Evolutionary conservation across 2,888 invertebrate genomes (phyloP).

Genomic region (Lamellibrachia satsuma): DNA sequence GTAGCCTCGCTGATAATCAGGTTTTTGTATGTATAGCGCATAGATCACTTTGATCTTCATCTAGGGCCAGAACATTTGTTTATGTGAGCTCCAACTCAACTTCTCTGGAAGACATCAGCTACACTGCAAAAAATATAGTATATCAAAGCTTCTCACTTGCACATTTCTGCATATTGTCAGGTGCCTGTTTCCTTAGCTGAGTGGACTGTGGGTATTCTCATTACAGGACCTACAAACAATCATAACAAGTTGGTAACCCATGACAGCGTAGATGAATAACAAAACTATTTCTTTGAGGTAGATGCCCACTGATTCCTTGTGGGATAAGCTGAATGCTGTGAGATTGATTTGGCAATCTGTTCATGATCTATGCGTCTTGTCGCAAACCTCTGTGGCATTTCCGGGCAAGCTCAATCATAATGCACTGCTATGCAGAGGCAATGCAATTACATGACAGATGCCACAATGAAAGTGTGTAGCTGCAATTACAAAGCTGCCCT

Average conservation of each 20-base stretch:
- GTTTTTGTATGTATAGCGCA: too few species aligned
- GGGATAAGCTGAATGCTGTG: background rate
- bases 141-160: background rate
- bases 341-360: background rate
- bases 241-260: background rate
- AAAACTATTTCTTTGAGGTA: background rate
- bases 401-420: background rate
- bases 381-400: background rate
- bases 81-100: too few species aligned
- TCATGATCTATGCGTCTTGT: constrained; percentile 4
- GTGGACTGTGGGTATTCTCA: background rate
- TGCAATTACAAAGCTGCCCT: background rate
- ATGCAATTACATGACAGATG: background rate
- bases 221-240: background rate
- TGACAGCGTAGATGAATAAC: background rate
- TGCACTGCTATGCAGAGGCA: background rate
- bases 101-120: background rate
- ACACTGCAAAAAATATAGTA: background rate
- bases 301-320: background rate
- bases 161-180: background rate
- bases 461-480: background rate
- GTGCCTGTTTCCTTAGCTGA: background rate
- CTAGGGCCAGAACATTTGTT: too few species aligned
- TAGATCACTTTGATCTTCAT: too few species aligned
- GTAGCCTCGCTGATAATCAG: too few species aligned